Evolutionary conservation across 2,113 vertebrate species (phyloP), one percentile per base, ranked within the genome.

Genomic region (Raja brachyura): DNA sequence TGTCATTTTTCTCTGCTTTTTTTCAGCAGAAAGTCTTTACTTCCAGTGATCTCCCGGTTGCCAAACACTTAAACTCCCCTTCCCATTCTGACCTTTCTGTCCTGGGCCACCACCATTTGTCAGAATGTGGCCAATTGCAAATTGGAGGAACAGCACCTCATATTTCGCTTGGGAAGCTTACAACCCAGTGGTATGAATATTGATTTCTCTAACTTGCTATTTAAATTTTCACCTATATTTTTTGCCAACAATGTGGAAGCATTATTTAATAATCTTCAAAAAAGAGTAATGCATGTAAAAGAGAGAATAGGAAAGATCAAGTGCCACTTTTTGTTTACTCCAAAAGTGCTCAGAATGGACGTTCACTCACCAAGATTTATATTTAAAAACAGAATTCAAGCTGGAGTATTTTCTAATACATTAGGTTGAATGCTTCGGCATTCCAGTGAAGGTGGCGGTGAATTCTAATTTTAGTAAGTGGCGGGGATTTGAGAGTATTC

Each of bases 321-420:
- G 8, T 5, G 14, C 10, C 31, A 28, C 86, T 90, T 66, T 28
- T 16, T 18, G 31, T 66, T 68, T 63, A 16, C 18, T 31, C 31
- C 9, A 79, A 11, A 9, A 10, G 81, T 31, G 0, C 13, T 88
- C 14, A 31, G 86, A 68, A 39, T 25, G 3, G 56, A 25, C 7
- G n/a, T 31, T 4, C 5, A 2, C 68, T 63, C 66, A 68, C 6
- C 86, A 66, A 4, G 31, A 66, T 94, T 94, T 90, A 93, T 28
- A 92, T 2, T 2, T 0, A 0, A 93, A 73, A 90, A 48, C 2
- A 86, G 16, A 14, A 22, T 81, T 93, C 11, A n/a, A 85, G 93
- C 11, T 0, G 0, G 0, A 1, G 54, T 6, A 33, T 79, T 93
- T 0, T 20, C 48, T 2, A 20, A 25, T 28, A 93, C 0, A 31